A percentile compares a stretch with the other conserved stretches of the same genome.
Conservation (phyloP, 64 coral and sea anemone species). For the Montipora capricornis region DNA sequence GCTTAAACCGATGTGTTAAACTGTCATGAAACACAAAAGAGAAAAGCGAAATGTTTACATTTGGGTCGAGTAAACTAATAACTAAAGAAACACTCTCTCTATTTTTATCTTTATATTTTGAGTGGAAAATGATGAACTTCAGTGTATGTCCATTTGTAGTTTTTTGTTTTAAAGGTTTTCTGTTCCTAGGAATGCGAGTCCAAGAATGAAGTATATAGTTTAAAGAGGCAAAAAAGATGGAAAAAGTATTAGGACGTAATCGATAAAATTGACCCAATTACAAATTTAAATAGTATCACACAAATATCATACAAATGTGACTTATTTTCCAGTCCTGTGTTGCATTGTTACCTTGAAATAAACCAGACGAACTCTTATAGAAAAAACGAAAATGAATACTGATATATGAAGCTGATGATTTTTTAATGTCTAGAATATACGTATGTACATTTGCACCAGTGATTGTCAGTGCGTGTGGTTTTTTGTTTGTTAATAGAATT, state of each 20-base stretch:
- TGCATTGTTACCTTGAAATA: background rate
- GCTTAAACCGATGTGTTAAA: background rate
- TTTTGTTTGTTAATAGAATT: constrained; percentile 47
- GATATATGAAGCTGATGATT: constrained; percentile 6
- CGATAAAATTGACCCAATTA: background rate
- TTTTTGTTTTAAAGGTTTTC: too few relatives aligned
- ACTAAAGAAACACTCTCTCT: background rate
- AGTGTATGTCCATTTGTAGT: too few relatives aligned
- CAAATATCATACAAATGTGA: too few relatives aligned
- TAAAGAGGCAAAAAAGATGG: background rate
- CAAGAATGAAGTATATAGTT: background rate
- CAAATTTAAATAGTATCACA: too few relatives aligned
- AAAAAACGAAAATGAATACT: constrained; percentile 38
- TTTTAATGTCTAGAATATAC: constrained; percentile 25
- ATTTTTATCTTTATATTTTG: background rate
- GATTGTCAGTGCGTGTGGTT: constrained; percentile 20
- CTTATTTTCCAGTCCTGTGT: too few relatives aligned
- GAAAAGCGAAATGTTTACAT: constrained; percentile 1
- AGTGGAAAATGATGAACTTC: background rate
- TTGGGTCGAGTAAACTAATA: constrained; percentile 2
- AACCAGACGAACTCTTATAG: background rate
- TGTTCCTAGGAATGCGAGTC: background rate
- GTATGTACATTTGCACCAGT: background rate
- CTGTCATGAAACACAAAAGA: background rate
- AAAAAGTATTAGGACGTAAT: constrained; percentile 5